phyloP scores from a whole-genome alignment of 2,113 vertebrate genomes.

The Cettia cetti region DNA sequence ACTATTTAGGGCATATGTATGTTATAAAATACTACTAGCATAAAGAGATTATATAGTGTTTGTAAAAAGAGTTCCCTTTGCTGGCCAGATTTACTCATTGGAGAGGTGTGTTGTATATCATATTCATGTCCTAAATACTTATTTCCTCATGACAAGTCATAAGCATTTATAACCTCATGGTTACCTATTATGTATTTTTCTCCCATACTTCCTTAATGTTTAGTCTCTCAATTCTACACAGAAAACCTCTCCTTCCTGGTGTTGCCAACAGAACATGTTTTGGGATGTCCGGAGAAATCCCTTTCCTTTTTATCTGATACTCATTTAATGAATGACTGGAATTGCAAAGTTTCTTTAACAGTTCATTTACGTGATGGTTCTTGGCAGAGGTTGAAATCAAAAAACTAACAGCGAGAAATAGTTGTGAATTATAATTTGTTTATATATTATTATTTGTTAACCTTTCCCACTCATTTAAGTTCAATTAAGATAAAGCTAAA shows the following conservation, averaged over 20 bases:
- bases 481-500: not conserved
- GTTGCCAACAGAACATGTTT: not conserved
- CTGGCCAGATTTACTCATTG: not conserved
- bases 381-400: not conserved
- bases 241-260: not conserved
- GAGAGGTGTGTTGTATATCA: not conserved
- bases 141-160: not conserved
- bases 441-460: not conserved
- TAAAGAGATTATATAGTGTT: not conserved
- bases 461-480: not conserved
- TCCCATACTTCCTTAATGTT: not conserved
- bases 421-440: not conserved
- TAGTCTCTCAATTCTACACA: not conserved
- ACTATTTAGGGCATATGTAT: not conserved
- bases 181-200: accelerated
- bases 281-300: not conserved
- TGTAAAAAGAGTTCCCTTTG: accelerated
- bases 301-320: not conserved
- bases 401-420: not conserved
- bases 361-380: not conserved
- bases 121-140: not conserved
- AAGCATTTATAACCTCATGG: not conserved
- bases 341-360: not conserved
- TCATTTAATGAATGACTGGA: not conserved
- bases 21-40: not conserved